Evolutionary conservation across 2,888 invertebrate genomes (phyloP).

Genomic region (Tinea semifulvella): DNA sequence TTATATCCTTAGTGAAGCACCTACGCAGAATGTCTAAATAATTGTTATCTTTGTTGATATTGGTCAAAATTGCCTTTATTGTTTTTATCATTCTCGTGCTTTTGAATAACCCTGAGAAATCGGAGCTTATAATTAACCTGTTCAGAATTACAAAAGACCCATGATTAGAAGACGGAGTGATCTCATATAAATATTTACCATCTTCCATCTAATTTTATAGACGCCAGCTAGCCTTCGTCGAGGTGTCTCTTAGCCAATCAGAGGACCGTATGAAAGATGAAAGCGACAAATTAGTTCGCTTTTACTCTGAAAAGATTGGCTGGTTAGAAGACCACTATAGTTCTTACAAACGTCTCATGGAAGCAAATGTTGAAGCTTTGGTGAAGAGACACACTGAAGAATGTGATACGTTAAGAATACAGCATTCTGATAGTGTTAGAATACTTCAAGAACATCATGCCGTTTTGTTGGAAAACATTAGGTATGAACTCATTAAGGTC

Average conservation of each 20-base stretch:
- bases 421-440: slow-evolving; percentile 53
- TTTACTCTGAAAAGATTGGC: slow-evolving; percentile 58
- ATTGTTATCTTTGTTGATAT: no score
- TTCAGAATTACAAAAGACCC: no score
- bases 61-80: no score
- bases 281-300: slow-evolving; percentile 55
- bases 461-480: slow-evolving; percentile 66
- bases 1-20: no score
- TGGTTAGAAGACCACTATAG: slow-evolving; percentile 63
- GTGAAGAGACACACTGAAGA: slow-evolving; percentile 54
- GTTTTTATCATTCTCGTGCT: no score
- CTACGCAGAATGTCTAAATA: no score
- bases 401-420: slow-evolving; percentile 46
- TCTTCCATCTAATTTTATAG: no score
- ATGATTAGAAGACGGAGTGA: no score
- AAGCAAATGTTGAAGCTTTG: slow-evolving; percentile 54
- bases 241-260: slow-evolving; percentile 60
- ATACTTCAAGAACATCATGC: slow-evolving; percentile 59
- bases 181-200: no score
- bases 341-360: slow-evolving; percentile 55
- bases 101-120: no score
- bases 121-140: no score
- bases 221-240: slow-evolving; percentile 66
- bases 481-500: slow-evolving; percentile 30
- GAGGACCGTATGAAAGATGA: slow-evolving; percentile 70